Evolutionary conservation across 2,113 vertebrate genomes (phyloP).

Genomic region (Strix aluco): DNA sequence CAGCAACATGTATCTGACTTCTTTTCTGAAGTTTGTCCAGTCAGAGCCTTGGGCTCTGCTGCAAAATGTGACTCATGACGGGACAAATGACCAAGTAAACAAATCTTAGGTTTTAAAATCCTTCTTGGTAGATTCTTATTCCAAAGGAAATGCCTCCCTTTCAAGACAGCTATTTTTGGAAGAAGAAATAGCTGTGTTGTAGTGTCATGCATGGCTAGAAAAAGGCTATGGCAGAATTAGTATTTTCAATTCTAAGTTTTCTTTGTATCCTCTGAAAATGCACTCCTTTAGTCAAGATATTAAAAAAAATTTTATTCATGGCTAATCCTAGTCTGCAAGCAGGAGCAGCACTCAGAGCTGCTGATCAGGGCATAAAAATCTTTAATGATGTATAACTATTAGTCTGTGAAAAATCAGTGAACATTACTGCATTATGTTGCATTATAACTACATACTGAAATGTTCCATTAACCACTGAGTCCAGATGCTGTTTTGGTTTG

Average conservation of each 20-base stretch:
- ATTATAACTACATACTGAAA: not conserved
- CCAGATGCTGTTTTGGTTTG: slow-evolving; percentile 25
- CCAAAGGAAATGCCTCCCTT: not conserved
- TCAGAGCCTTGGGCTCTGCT: not conserved
- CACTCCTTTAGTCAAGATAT: not conserved
- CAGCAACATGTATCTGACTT: not conserved
- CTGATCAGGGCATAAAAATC: not conserved
- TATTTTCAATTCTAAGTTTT: not conserved
- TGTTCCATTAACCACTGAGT: slow-evolving; percentile 12
- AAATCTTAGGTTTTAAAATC: not conserved
- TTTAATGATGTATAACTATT: slow-evolving; percentile 17
- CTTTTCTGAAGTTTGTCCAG: not conserved
- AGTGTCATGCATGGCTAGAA: not conserved
- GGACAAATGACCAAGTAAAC: not conserved
- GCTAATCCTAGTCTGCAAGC: not conserved
- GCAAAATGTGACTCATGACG: not conserved
- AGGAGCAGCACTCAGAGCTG: not conserved
- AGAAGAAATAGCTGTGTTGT: not conserved
- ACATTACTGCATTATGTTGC: not conserved
- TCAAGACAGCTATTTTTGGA: not conserved
- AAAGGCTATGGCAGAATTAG: not conserved
- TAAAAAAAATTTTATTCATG: slow-evolving; percentile 7
- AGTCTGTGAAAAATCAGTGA: slow-evolving; percentile 16
- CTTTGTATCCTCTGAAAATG: not conserved
- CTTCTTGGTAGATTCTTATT: not conserved